A percentile compares a stretch with the other conserved stretches of the same genome.
Conservation (phyloP, 1,140 invertebrate genomes). For the Hypothenemus hampei region DNA sequence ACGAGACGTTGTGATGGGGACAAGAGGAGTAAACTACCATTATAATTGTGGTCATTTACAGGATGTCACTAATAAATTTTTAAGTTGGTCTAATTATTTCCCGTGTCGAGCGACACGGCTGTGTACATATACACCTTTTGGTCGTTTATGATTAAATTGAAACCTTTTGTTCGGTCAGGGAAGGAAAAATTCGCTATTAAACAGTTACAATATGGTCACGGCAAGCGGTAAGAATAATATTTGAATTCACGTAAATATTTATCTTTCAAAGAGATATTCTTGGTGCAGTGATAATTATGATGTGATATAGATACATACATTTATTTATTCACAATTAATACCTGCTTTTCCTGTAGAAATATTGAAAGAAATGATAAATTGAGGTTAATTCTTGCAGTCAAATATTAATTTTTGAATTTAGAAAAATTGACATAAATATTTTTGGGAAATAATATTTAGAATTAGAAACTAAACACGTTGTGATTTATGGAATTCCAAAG, state of each 20-base stretch:
- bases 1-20: background rate
- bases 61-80: conserved; percentile 34
- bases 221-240: conserved; percentile 29
- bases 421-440: too few relatives aligned
- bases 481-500: too few relatives aligned
- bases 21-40: conserved; percentile 17
- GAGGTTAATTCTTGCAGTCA: too few relatives aligned
- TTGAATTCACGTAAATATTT: conserved; percentile 25
- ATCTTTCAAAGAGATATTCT: conserved; percentile 19
- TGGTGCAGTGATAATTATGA: background rate
- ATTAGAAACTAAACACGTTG: too few relatives aligned
- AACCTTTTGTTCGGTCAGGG: conserved; percentile 22
- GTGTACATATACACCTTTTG: conserved; percentile 15
- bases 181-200: conserved; percentile 18
- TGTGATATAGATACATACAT: too few relatives aligned
- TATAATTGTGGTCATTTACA: conserved; percentile 25
- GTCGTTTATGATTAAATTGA: conserved; percentile 26
- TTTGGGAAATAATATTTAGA: too few relatives aligned
- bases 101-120: conserved; percentile 29
- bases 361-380: too few relatives aligned
- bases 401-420: too few relatives aligned
- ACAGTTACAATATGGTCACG: conserved; percentile 27
- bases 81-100: conserved; percentile 35
- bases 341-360: too few relatives aligned
- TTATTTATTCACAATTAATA: too few relatives aligned